Percentiles rank a stretch among this genome's conserved stretches.
These are phyloP conservation scores for Acrobasis consociella DNA, from an alignment of 2,888 invertebrate species.

Conservation along the genomic window DNA sequence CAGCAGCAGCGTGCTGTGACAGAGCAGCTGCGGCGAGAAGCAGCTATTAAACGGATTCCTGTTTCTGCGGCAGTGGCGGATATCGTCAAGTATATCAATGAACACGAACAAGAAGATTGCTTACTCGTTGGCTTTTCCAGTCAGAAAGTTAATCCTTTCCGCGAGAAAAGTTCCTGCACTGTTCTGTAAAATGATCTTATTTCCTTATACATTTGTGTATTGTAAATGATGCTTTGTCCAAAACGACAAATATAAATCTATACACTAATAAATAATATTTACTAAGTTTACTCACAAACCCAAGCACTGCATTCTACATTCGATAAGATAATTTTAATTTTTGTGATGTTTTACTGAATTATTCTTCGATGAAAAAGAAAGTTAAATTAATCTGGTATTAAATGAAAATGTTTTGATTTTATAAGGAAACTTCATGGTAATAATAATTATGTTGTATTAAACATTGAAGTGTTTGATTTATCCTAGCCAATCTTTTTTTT, in stretches of 20 bases:
- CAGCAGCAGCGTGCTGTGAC: slow-evolving; percentile 97
- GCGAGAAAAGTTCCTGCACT: slow-evolving; percentile 95
- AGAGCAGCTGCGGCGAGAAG: slow-evolving; percentile 96
- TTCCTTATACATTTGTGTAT: slow-evolving; percentile 12
- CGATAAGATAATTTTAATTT: background rate
- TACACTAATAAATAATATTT: background rate
- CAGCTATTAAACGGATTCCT: slow-evolving; percentile 92
- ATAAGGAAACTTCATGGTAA: background rate
- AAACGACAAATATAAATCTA: slow-evolving; percentile 10
- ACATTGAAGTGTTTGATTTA: too few relatives aligned
- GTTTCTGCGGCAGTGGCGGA: slow-evolving; percentile 96
- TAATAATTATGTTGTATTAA: background rate
- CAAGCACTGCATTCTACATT: background rate
- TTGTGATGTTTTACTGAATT: background rate
- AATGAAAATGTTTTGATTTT: background rate
- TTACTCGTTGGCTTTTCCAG: slow-evolving; percentile 96
- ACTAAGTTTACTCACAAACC: background rate
- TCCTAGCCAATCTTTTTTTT: too few relatives aligned
- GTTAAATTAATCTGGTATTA: background rate
- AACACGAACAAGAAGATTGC: slow-evolving; percentile 96
- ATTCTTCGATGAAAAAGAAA: background rate
- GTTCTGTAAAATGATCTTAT: slow-evolving; percentile 84
- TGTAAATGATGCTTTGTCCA: slow-evolving; percentile 26
- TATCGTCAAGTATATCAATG: slow-evolving; percentile 94
- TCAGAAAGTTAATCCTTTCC: slow-evolving; percentile 97